Percentiles rank a stretch among this genome's conserved stretches.
Conservation (phyloP, 2,888 invertebrate genomes). For the Ophion costatus region DNA sequence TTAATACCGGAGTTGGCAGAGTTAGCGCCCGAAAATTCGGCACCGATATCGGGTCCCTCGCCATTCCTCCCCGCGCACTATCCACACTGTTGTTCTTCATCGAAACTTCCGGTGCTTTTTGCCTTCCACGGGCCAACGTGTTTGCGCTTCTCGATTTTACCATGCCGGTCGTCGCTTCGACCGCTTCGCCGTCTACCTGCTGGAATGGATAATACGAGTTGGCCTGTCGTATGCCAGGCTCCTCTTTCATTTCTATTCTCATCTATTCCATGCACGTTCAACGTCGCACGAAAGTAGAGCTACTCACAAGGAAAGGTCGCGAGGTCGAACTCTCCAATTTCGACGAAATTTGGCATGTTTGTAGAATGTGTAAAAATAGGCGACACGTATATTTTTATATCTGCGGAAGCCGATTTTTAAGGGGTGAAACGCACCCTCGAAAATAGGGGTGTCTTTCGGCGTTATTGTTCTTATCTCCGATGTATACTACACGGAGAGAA, state of each 20-base stretch:
- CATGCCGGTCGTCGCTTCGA: slow-evolving; percentile 82
- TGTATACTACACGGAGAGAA: no score
- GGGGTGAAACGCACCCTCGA: no score
- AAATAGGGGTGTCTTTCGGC: no score
- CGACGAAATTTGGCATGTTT: no score
- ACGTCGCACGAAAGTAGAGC: not conserved
- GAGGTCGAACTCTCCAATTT: no score
- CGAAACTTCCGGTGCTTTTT: slow-evolving; percentile 73
- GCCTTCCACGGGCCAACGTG: slow-evolving; percentile 81
- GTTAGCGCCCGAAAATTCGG: slow-evolving; percentile 89
- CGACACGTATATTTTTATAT: no score
- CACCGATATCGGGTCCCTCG: slow-evolving; percentile 89
- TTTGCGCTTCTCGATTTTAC: slow-evolving; percentile 84
- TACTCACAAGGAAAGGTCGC: no score
- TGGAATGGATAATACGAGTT: slow-evolving; percentile 83
- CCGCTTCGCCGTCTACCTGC: slow-evolving; percentile 81
- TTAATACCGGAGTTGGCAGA: slow-evolving; percentile 87
- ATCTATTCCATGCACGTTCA: slow-evolving; percentile 17
- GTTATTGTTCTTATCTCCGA: no score
- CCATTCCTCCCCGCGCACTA: slow-evolving; percentile 80
- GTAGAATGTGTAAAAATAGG: no score
- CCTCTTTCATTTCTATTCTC: slow-evolving; percentile 23
- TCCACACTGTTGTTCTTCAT: slow-evolving; percentile 66
- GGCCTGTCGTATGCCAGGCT: slow-evolving; percentile 74
- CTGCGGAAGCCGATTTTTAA: no score